Evolutionary conservation across 1,140 invertebrate genomes (phyloP).

Genomic region (Leptopilina clavipes): DNA sequence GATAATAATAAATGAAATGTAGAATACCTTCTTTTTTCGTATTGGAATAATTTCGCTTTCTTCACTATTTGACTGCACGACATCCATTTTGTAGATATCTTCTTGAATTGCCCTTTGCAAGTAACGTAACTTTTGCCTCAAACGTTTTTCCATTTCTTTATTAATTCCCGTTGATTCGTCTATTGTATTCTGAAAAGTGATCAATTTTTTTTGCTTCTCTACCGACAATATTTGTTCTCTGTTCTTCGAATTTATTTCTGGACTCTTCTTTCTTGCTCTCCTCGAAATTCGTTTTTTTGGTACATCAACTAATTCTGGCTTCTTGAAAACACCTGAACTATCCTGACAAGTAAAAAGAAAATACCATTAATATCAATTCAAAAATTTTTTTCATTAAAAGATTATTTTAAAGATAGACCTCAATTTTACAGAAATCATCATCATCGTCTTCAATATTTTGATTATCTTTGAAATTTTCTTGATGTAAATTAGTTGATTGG

Average conservation of each 20-base stretch:
- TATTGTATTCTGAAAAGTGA: background rate
- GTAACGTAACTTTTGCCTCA: slow-evolving; percentile 38
- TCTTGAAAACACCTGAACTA: background rate
- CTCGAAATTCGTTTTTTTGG: background rate
- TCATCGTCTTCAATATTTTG: background rate
- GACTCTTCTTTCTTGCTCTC: background rate
- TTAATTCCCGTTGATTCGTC: slow-evolving; percentile 6
- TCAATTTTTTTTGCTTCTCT: background rate
- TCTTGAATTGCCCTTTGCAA: slow-evolving; percentile 52
- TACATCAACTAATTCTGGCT: background rate
- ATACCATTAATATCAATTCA: background rate
- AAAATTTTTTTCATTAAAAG: background rate
- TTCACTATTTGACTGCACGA: slow-evolving; percentile 49
- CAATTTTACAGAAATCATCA: background rate
- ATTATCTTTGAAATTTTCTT: background rate
- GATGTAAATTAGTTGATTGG: slow-evolving; percentile 2
- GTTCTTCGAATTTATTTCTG: background rate
- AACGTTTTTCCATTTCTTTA: slow-evolving; percentile 37
- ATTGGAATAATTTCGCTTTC: slow-evolving; percentile 6
- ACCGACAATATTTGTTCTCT: background rate
- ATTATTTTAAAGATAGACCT: background rate
- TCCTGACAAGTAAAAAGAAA: background rate
- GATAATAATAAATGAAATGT: too few relatives aligned
- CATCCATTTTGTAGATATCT: slow-evolving; percentile 63
- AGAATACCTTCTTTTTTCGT: background rate